phyloP scores from a whole-genome alignment of 1,140 invertebrate genomes.

The Bilobella aurantiaca region DNA sequence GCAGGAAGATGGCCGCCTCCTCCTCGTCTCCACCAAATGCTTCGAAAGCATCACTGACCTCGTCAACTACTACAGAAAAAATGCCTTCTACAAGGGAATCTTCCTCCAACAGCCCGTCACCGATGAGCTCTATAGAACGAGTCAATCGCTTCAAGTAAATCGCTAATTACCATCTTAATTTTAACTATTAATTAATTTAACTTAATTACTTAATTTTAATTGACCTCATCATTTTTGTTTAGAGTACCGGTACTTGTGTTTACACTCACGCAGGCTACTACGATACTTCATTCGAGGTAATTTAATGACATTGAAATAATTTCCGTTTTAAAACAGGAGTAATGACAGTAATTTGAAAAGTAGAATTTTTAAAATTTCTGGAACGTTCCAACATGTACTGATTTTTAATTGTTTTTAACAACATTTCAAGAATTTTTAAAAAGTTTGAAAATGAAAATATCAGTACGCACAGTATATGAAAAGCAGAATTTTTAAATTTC shows the following conservation, averaged over 20 bases:
- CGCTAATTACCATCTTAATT: slow-evolving; percentile 1
- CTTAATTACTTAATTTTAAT: not conserved
- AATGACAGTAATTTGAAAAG: not conserved
- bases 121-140: slow-evolving; percentile 1
- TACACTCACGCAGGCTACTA: slow-evolving; percentile 20
- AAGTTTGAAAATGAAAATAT: too few species aligned
- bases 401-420: too few species aligned
- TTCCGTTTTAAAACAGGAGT: not conserved
- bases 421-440: too few species aligned
- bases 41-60: slow-evolving; percentile 91
- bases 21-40: slow-evolving; percentile 73
- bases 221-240: not conserved
- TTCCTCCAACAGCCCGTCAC: slow-evolving; percentile 48
- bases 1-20: slow-evolving; percentile 76
- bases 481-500: too few species aligned
- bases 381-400: too few species aligned
- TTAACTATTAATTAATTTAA: not conserved
- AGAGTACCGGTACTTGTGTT: slow-evolving; percentile 7
- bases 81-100: slow-evolving; percentile 79
- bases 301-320: not conserved
- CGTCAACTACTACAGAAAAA: slow-evolving; percentile 76
- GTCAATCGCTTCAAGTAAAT: not conserved
- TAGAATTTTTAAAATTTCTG: too few species aligned
- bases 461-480: too few species aligned
- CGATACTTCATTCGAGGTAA: not conserved